Conservation (phyloP, 2,888 invertebrate species). For the Polyommatus icarus region DNA sequence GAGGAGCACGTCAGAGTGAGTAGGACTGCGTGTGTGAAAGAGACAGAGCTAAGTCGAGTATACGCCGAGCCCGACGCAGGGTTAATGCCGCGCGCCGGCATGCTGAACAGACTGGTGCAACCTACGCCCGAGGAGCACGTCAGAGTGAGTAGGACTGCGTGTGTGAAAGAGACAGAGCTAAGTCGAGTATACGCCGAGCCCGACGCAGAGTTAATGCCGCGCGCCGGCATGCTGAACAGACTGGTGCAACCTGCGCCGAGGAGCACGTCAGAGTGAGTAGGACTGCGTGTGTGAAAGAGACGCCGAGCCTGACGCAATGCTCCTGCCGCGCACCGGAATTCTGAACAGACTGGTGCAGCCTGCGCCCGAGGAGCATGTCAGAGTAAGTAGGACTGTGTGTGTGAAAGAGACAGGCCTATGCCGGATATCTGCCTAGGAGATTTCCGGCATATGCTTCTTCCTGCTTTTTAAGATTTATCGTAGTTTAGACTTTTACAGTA, state of each 20-base stretch:
- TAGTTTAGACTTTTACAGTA: too few species aligned
- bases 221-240: too few species aligned
- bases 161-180: not conserved
- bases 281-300: not conserved
- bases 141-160: slow-evolving; percentile 66
- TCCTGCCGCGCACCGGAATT: slow-evolving; percentile 95
- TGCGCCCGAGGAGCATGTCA: slow-evolving; percentile 79
- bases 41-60: slow-evolving; percentile 82
- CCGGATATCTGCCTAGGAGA: too few species aligned
- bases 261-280: slow-evolving; percentile 82
- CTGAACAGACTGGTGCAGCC: slow-evolving; percentile 89
- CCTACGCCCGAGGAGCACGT: slow-evolving; percentile 84
- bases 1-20: slow-evolving; percentile 83
- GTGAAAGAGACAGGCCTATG: not conserved
- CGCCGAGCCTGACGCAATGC: slow-evolving; percentile 92
- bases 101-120: slow-evolving; percentile 85
- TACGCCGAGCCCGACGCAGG: slow-evolving; percentile 94
- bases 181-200: too few species aligned
- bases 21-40: slow-evolving; percentile 25
- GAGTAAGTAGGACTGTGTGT: slow-evolving; percentile 62
- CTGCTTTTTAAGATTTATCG: too few species aligned
- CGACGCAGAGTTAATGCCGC: too few species aligned
- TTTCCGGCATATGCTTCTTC: too few species aligned
- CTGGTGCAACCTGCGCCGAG: slow-evolving; percentile 44
- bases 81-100: slow-evolving; percentile 97